Percentiles rank a stretch among this genome's conserved stretches.
Evolutionary conservation across 2,797 vertebrate species (phyloP).

Genomic region (Hybognathus amarus): DNA sequence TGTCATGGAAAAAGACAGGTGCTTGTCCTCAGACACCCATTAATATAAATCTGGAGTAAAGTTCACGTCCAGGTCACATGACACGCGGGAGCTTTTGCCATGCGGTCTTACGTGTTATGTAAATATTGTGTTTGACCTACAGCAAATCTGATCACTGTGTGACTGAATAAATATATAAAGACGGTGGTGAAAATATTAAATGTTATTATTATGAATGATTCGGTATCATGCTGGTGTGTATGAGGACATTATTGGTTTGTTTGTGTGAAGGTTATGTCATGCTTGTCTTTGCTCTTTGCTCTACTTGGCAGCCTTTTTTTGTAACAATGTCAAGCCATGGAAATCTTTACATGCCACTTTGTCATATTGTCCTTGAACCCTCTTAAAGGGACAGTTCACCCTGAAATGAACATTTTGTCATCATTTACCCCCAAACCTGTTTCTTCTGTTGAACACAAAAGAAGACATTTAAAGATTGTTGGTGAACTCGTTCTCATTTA

Average conservation of each 20-base stretch:
- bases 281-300: constrained; percentile 37
- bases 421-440: no score
- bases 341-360: neutral
- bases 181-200: neutral
- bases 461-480: no score
- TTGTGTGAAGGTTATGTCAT: constrained; percentile 18
- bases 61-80: constrained; percentile 72
- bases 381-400: neutral
- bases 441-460: no score
- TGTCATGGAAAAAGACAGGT: constrained; percentile 9
- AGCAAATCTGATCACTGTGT: neutral
- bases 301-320: constrained; percentile 27
- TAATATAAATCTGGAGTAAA: constrained; percentile 71
- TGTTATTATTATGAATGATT: neutral
- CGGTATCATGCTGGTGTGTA: neutral
- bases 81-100: neutral
- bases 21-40: constrained; percentile 1
- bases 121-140: constrained; percentile 4
- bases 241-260: neutral
- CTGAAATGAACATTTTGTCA: no score
- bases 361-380: neutral
- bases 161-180: neutral
- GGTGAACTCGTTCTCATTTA: neutral
- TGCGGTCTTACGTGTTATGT: neutral
- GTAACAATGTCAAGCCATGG: constrained; percentile 29